phyloP scores from a whole-genome alignment of 2,888 invertebrate species.

The Alsophila aescularia region DNA sequence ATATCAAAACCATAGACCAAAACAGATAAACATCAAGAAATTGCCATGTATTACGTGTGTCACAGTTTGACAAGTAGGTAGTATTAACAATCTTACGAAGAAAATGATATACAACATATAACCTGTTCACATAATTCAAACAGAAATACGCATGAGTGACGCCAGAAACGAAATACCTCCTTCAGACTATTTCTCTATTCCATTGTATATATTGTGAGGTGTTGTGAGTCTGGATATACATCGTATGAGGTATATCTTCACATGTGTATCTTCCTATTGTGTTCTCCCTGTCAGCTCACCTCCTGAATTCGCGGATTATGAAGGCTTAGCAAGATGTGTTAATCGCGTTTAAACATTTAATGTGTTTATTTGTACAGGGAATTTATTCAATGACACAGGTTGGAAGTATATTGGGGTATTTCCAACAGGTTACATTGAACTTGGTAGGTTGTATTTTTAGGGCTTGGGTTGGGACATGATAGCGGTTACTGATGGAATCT shows the following conservation, averaged over 20 bases:
- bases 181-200: neutral
- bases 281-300: constrained; percentile 1
- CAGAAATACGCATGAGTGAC: neutral
- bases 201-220: neutral
- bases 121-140: neutral
- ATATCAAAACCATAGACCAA: no score
- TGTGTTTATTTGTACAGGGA: neutral
- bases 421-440: no score
- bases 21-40: no score
- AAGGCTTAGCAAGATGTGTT: constrained; percentile 5
- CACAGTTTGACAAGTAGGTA: no score
- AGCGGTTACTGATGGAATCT: no score
- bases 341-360: constrained; percentile 13
- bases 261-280: neutral
- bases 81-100: neutral
- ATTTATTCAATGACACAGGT: neutral
- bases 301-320: constrained; percentile 15
- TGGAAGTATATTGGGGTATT: no score
- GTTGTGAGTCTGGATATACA: neutral
- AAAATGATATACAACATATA: neutral
- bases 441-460: no score
- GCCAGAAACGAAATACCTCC: neutral
- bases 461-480: no score
- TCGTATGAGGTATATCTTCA: neutral
- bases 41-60: no score